Base-by-base conservation (phyloP, 2,888 invertebrate species). In the Callimorpha dominula region DNA sequence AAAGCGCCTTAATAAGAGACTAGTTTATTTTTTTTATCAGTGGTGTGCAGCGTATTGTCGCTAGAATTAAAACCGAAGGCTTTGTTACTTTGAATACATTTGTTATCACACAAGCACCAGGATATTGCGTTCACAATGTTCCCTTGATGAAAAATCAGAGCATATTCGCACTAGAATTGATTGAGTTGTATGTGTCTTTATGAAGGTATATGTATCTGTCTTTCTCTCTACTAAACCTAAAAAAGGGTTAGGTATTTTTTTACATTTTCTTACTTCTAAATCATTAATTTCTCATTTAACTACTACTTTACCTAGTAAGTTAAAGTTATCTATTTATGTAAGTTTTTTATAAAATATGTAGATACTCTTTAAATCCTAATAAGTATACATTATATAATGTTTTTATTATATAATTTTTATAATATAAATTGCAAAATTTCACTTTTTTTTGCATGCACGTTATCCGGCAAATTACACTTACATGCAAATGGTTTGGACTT, bases 81-180 rank as follows among this genome's bases (percentile, higher is more conserved):
- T 50, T 70, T 60, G 52, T 65, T 3, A n/a, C 20, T 54, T 31
- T 68, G 46, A 72, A 54, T 70, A 49, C 11, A 43, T 65, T 72
- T 68, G 50, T 68, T 70, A 70, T 70, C 73, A 65, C 14, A 14
- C 60, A 7, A 50, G 57, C 57, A 50, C 64, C 43, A 65, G 65
- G 60, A 54, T 70, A 65, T 65, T 70, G 70, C 43, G 8, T 31
- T 17, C 73, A 79, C 77, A 67, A 71, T 52, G n/a, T 69, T 40
- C 40, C 49, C 31, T 68, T 68, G 20, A 54, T 54, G n/a, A 60
- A 64, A 65, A 60, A 42, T 57, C 31, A 40, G 50, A 63, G 17
- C 31, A 40, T 8, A 12, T 40, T 43, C 42, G n/a, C 14, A 15
- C 54, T 20, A n/a, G n/a, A 12, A 54, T 52, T 67, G 52, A 67